phyloP scores from a whole-genome alignment of 2,888 invertebrate species.

The Chironomus riparius region DNA sequence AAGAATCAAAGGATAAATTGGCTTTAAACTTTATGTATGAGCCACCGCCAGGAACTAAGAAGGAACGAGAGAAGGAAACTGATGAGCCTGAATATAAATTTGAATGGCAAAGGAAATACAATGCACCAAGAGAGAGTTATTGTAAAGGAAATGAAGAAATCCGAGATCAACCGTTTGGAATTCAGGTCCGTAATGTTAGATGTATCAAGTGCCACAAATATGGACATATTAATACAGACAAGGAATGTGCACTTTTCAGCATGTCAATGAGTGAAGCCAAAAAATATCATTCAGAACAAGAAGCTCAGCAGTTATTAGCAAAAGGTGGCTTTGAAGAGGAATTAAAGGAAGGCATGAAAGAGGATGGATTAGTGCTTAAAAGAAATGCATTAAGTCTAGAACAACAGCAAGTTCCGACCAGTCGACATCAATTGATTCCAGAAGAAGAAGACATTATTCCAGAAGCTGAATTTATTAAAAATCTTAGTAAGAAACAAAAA shows the following conservation, averaged over 20 bases:
- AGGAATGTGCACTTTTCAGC: slow-evolving; percentile 81
- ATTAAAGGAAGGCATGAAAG: slow-evolving; percentile 64
- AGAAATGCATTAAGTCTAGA: slow-evolving; percentile 56
- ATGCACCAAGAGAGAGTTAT: slow-evolving; percentile 96
- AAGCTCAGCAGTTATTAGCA: slow-evolving; percentile 56
- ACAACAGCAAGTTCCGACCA: slow-evolving; percentile 47
- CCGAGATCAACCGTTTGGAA: slow-evolving; percentile 96
- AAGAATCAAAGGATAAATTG: slow-evolving; percentile 96
- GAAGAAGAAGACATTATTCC: slow-evolving; percentile 46
- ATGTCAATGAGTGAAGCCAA: slow-evolving; percentile 74
- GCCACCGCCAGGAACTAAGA: slow-evolving; percentile 93
- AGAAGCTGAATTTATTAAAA: slow-evolving; percentile 74
- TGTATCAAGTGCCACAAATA: slow-evolving; percentile 99
- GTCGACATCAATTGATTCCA: slow-evolving; percentile 51
- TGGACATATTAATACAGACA: slow-evolving; percentile 79
- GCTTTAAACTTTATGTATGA: slow-evolving; percentile 99
- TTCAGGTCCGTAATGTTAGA: slow-evolving; percentile 91
- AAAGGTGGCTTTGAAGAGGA: slow-evolving; percentile 44
- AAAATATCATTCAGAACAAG: slow-evolving; percentile 53
- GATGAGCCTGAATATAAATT: slow-evolving; percentile 97
- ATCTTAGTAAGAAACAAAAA: slow-evolving; percentile 79
- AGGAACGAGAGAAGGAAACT: slow-evolving; percentile 82
- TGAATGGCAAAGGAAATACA: slow-evolving; percentile 99
- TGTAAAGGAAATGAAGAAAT: slow-evolving; percentile 97
- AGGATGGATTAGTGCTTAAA: slow-evolving; percentile 84